Evolutionary conservation across 2,888 invertebrate species (phyloP).

Genomic region (Chaetogeoica ovagalla): DNA sequence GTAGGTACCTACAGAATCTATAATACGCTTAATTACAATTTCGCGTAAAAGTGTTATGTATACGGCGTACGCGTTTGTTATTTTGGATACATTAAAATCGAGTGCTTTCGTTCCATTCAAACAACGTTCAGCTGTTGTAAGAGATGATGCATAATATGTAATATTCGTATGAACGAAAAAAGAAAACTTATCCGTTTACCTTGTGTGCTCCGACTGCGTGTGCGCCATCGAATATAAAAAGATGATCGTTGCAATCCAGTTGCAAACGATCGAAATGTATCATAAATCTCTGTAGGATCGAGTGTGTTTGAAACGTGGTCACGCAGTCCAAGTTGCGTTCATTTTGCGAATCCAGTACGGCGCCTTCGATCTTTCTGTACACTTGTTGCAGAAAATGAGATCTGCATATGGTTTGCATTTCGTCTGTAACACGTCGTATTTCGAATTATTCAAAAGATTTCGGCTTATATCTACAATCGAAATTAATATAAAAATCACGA

Average conservation of each 20-base stretch:
- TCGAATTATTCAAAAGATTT: not conserved
- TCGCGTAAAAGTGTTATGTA: too few species aligned
- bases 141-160: not conserved
- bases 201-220: conserved; percentile 85
- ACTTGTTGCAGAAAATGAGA: conserved; percentile 85
- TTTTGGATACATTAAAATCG: too few species aligned
- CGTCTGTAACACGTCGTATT: conserved; percentile 67
- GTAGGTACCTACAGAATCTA: too few species aligned
- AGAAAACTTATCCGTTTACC: conserved; percentile 64
- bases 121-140: not conserved
- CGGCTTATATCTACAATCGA: too few species aligned
- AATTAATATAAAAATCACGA: too few species aligned
- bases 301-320: conserved; percentile 92
- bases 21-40: too few species aligned
- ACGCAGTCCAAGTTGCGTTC: conserved; percentile 89
- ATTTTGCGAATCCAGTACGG: conserved; percentile 85
- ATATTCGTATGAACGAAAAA: too few species aligned
- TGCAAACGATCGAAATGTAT: conserved; percentile 88
- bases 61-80: too few species aligned
- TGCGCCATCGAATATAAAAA: conserved; percentile 89
- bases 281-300: conserved; percentile 91
- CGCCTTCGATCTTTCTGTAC: conserved; percentile 89
- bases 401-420: conserved; percentile 87
- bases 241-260: conserved; percentile 91
- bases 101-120: too few species aligned